Percentiles rank a stretch among this genome's conserved stretches.
These are phyloP conservation scores for Dascyllus trimaculatus DNA, from an alignment of 2,113 vertebrate species.

Conservation along the genomic window DNA sequence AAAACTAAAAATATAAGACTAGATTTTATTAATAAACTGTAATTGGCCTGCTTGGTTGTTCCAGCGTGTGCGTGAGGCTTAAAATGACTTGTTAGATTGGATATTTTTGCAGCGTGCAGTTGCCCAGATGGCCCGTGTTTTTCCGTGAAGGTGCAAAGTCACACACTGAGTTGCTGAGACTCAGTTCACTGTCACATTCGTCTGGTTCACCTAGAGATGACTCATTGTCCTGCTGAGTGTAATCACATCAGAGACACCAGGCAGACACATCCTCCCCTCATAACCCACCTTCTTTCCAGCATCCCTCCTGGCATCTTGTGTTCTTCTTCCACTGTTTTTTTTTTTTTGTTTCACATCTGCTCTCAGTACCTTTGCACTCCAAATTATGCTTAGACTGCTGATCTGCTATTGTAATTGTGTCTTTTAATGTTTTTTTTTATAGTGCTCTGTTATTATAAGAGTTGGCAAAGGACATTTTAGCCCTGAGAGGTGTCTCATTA, in stretches of 20 bases:
- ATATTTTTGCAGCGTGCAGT: conserved; percentile 27
- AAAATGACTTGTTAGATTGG: conserved; percentile 15
- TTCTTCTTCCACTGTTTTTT: conserved; percentile 1
- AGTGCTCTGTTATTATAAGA: neutral
- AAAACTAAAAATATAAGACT: neutral
- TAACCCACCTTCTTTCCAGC: conserved; percentile 20
- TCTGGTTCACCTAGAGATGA: conserved; percentile 67
- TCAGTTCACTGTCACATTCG: conserved; percentile 51
- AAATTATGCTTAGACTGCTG: conserved; percentile 20
- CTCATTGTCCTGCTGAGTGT: conserved; percentile 70
- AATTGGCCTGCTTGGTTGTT: neutral
- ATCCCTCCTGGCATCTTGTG: neutral
- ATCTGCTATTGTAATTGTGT: conserved; percentile 2
- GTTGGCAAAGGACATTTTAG: neutral
- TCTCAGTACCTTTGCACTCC: neutral
- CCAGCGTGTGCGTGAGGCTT: neutral
- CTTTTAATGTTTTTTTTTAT: too few species aligned
- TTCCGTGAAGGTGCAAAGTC: conserved; percentile 63
- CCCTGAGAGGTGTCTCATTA: conserved; percentile 17
- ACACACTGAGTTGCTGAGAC: conserved; percentile 63
- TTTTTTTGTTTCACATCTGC: neutral
- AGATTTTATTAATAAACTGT: neutral
- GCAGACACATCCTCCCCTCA: conserved; percentile 34
- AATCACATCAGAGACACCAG: conserved; percentile 59
- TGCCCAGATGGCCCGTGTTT: conserved; percentile 69